Conservation (phyloP, 2,113 vertebrate species). For the Aythya baeri region DNA sequence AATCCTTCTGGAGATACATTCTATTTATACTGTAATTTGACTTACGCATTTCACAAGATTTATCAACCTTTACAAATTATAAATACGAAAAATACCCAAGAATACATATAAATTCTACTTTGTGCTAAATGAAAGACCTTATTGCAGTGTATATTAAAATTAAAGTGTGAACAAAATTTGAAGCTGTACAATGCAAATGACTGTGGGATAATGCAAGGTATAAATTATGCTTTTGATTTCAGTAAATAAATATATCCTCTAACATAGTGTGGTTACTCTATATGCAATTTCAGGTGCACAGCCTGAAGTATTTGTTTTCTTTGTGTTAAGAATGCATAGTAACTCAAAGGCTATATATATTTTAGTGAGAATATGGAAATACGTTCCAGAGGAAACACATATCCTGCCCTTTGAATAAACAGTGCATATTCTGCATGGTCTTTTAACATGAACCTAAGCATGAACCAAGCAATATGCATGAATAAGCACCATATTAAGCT, state of each 20-base stretch:
- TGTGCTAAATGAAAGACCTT: background rate
- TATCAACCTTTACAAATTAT: background rate
- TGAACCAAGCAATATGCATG: background rate
- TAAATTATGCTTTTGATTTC: background rate
- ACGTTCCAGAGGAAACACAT: accelerated
- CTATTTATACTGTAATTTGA: background rate
- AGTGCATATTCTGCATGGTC: background rate
- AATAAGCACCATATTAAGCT: background rate
- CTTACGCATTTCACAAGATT: background rate
- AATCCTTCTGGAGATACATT: constrained; percentile 1
- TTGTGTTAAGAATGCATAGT: background rate
- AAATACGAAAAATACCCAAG: background rate
- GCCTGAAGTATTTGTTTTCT: background rate
- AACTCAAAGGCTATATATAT: background rate
- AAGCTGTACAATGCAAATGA: background rate
- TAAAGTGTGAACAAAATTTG: background rate
- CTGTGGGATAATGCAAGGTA: background rate
- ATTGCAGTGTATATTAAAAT: background rate
- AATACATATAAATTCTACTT: background rate
- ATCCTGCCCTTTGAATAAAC: background rate
- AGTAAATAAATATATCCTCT: background rate
- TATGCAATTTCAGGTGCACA: background rate
- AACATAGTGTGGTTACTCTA: background rate
- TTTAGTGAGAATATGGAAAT: background rate
- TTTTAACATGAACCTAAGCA: background rate